Conservation (phyloP, 2,113 vertebrate species). For the Corythornis cristatus region DNA sequence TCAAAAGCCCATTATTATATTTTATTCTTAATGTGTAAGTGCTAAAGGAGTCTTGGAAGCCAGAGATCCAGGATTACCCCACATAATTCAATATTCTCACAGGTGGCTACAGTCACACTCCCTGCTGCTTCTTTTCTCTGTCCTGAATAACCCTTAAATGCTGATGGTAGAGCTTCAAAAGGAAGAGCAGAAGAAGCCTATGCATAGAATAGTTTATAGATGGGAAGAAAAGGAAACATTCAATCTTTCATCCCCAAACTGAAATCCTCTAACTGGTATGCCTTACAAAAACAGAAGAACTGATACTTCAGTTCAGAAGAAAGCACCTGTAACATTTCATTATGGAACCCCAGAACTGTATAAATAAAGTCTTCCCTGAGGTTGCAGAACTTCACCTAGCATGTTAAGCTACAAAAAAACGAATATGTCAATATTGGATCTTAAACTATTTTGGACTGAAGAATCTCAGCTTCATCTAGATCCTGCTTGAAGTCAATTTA, state of each 20-base stretch:
- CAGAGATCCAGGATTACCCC: constrained; percentile 2
- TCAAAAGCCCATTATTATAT: constrained; percentile 11
- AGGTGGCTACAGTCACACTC: background rate
- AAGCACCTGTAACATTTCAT: background rate
- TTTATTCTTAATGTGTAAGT: constrained; percentile 29
- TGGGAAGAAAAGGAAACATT: background rate
- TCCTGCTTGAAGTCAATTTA: background rate
- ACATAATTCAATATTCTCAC: background rate
- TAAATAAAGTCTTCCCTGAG: background rate
- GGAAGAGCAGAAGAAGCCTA: background rate
- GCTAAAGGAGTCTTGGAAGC: background rate
- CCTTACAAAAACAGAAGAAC: background rate
- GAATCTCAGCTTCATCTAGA: background rate
- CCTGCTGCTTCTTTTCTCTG: background rate
- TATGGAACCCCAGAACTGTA: background rate
- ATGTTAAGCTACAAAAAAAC: background rate
- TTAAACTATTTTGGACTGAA: background rate
- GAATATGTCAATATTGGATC: background rate
- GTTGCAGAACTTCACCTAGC: background rate
- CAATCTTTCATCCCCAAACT: background rate
- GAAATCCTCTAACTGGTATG: background rate
- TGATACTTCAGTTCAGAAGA: background rate
- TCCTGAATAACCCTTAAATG: background rate
- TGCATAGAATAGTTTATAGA: background rate
- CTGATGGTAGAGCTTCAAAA: background rate